A percentile compares a stretch with the other conserved stretches of the same genome.
phyloP scores from a whole-genome alignment of 1,140 invertebrate genomes.

The Caenorhabditis inopinata region DNA sequence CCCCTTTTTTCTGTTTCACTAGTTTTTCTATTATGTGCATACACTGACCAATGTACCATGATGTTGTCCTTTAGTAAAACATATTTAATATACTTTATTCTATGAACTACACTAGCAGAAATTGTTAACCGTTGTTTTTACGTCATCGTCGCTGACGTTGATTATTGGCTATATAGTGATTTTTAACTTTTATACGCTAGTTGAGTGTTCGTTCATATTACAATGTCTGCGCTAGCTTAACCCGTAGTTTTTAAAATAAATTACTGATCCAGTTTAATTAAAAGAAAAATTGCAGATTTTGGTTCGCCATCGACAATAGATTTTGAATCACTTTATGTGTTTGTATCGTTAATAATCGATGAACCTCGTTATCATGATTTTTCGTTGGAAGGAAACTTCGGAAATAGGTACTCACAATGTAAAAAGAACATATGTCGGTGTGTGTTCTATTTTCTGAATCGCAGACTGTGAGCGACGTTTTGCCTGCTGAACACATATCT shows the following conservation, averaged over 20 bases:
- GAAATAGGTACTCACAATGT: slow-evolving; percentile 12
- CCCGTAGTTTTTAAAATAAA: background rate
- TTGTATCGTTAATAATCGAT: too few species aligned
- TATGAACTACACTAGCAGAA: background rate
- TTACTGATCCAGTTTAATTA: background rate
- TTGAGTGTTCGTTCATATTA: too few species aligned
- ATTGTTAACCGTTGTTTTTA: too few species aligned
- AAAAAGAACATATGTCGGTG: slow-evolving; percentile 29
- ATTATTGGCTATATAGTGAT: too few species aligned
- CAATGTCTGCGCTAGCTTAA: too few species aligned
- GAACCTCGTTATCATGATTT: background rate
- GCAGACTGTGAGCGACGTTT: slow-evolving; percentile 1
- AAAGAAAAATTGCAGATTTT: background rate
- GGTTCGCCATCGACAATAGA: background rate
- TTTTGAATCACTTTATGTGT: too few species aligned
- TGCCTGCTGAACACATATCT: slow-evolving; percentile 13
- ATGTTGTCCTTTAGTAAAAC: background rate
- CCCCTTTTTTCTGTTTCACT: too few species aligned
- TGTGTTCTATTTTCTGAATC: slow-evolving; percentile 14
- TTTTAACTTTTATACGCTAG: too few species aligned
- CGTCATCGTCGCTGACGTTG: too few species aligned
- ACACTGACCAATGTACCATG: background rate
- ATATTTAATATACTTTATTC: background rate
- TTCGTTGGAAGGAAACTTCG: background rate
- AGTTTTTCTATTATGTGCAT: too few species aligned